Evolutionary conservation across 2,888 invertebrate genomes (phyloP), one percentile per base, ranked within the genome.

Genomic region (Hirtodrosophila histrioides): DNA sequence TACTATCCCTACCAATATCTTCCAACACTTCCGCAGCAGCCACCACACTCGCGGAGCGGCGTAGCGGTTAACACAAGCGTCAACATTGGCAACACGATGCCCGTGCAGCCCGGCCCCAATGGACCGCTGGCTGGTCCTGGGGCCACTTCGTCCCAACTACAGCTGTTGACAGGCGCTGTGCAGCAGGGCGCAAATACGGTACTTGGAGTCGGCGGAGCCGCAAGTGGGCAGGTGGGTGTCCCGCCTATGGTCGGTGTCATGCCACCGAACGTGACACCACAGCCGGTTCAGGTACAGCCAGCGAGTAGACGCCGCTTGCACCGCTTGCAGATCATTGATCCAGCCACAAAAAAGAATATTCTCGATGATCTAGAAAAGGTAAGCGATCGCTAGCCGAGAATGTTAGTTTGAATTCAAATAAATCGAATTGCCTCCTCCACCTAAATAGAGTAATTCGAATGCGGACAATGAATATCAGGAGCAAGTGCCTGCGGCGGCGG

Each of bases 301-400:
- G 31, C 81, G 73, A 77, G 90, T 90, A 73, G 83, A 36, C 89
- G 89, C 23, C 89, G 90, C 17, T 17, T 2, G 39, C 87, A 84
- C 37, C 86, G 84, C 3, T 88, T 93, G 45, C 90, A 91, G 62
- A 93, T 93, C 11, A 92, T 93, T 11, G 88, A 93, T 89, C 93
- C 93, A 2, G 71, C 86, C 49, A 93, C 93, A 37, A 92, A 89
- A 31, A 90, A 89, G 55, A 89, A 90, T 68, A 89, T 91, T 48
- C 83, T 91, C 33, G 91, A 91, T 35, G 91, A 91, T 41, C 66
- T 89, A 11, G 88, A 90, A 37, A 88, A 89, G 76, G 90, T 82
- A 61, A 31, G 49, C 29, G 1, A 17, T 17, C 17, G 17, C 17
- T 17, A 17, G 17, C 17, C 17, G n/a, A n/a, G n/a, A n/a, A n/a